These are phyloP conservation scores for Pristionchus arcanus DNA, from an alignment of 2,888 invertebrate genomes.

Conservation along the genomic window DNA sequence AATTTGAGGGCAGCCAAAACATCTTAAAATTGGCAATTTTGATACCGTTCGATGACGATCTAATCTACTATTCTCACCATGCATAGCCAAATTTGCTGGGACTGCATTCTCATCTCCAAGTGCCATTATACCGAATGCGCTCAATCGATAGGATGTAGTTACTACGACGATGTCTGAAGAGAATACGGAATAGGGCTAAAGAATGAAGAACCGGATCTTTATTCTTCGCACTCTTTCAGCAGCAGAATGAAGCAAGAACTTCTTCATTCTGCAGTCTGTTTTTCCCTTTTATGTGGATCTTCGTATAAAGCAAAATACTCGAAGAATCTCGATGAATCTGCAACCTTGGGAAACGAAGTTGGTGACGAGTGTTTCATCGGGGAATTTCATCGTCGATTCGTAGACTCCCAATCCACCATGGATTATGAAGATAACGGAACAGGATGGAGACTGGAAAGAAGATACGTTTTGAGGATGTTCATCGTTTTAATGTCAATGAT, in stretches of 20 bases:
- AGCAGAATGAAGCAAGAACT: too few relatives aligned
- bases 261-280: too few relatives aligned
- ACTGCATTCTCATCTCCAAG: conserved; percentile 47
- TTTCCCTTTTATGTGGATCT: too few relatives aligned
- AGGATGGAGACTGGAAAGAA: not conserved
- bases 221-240: too few relatives aligned
- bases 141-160: conserved; percentile 32
- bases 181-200: too few relatives aligned
- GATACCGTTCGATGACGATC: not conserved
- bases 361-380: not conserved
- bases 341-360: conserved; percentile 44
- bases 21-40: not conserved
- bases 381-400: conserved; percentile 38
- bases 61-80: conserved; percentile 2
- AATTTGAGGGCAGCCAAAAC: conserved; percentile 46
- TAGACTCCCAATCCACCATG: conserved; percentile 34
- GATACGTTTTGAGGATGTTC: too few relatives aligned
- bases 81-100: conserved; percentile 47
- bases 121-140: conserved; percentile 28
- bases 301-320: not conserved
- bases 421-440: conserved; percentile 49
- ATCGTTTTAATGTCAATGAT: too few relatives aligned
- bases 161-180: conserved; percentile 23
- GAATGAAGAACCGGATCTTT: too few relatives aligned
- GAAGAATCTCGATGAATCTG: not conserved